phyloP scores from a whole-genome alignment of 2,888 invertebrate species.

The Sphecodes monilicornis region DNA sequence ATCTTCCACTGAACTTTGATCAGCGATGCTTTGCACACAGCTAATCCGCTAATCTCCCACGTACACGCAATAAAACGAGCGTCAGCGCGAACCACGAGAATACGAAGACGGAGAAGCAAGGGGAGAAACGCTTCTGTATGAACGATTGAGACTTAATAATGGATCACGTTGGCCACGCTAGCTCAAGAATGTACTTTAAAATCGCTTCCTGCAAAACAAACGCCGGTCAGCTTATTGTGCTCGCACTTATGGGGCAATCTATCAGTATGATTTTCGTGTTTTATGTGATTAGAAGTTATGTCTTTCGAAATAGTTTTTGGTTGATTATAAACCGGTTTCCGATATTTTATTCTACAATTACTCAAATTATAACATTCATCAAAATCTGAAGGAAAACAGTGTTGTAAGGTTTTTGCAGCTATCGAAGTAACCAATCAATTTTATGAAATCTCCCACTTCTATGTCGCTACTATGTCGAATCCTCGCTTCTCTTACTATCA shows the following conservation, averaged over 20 bases:
- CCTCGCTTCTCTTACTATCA: too few species aligned
- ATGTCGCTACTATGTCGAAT: too few species aligned
- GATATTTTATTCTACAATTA: too few species aligned
- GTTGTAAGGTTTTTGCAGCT: too few species aligned
- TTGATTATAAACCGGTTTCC: too few species aligned
- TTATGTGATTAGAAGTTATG: too few species aligned
- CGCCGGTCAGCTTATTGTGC: background rate
- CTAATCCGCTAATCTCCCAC: conserved; percentile 72
- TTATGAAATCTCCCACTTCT: too few species aligned
- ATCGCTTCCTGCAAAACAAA: background rate
- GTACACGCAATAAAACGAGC: conserved; percentile 61
- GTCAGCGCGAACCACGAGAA: conserved; percentile 27
- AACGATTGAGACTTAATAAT: background rate
- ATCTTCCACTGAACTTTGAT: conserved; percentile 60
- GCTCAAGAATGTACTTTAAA: background rate
- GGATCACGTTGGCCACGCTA: background rate
- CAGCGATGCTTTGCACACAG: conserved; percentile 63
- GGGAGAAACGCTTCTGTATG: background rate
- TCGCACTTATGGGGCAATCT: background rate
- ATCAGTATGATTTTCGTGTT: too few species aligned
- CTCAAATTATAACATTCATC: too few species aligned
- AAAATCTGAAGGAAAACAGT: too few species aligned
- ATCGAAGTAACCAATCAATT: too few species aligned
- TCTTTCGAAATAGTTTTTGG: too few species aligned
- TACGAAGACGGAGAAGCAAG: conserved; percentile 14